Conservation (phyloP, 2,888 invertebrate genomes). For the Calameuta filiformis region DNA sequence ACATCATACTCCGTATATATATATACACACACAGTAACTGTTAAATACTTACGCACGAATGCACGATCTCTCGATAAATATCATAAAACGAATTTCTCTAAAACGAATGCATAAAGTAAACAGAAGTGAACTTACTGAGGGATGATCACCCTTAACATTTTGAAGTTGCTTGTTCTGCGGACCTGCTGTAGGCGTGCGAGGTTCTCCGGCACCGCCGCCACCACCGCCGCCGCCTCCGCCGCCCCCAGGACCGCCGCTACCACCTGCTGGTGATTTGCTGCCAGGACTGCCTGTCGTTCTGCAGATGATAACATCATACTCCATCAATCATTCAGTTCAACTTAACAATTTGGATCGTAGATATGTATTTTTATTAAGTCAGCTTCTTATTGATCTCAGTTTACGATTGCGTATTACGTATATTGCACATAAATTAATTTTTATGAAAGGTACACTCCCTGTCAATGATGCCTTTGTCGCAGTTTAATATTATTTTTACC, state of each 20-base stretch:
- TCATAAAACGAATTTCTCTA: too few species aligned
- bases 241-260: constrained; percentile 67
- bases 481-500: too few species aligned
- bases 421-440: background rate
- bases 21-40: too few species aligned
- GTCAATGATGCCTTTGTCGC: too few species aligned
- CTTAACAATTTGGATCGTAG: too few species aligned
- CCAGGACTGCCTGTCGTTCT: constrained; percentile 80
- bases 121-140: constrained; percentile 75
- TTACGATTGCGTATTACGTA: background rate
- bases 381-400: background rate
- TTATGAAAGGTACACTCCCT: background rate
- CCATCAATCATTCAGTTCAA: background rate
- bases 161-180: constrained; percentile 80
- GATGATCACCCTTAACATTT: constrained; percentile 82
- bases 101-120: background rate
- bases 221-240: constrained; percentile 66
- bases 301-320: constrained; percentile 35
- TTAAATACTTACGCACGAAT: too few species aligned
- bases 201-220: constrained; percentile 61
- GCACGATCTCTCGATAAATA: too few species aligned
- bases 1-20: too few species aligned
- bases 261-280: constrained; percentile 81
- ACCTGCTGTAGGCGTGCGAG: constrained; percentile 69
- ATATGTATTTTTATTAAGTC: too few species aligned